A percentile compares a stretch with the other conserved stretches of the same genome.
Conservation (phyloP, 2,888 invertebrate genomes). For the Thecocarcelia acutangulata region DNA sequence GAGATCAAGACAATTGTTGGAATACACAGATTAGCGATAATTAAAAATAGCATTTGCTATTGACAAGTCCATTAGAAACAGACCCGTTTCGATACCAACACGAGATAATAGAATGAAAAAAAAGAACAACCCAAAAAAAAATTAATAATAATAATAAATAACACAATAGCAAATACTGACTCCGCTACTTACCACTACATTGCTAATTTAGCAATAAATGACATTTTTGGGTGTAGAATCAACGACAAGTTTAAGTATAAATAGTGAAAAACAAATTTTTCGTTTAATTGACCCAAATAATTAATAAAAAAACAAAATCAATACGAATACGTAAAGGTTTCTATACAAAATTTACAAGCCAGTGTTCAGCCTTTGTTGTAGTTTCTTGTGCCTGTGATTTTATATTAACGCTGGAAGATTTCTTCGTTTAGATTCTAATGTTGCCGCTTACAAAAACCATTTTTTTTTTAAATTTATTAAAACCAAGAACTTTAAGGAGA, state of each 20-base stretch:
- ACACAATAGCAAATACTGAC: background rate
- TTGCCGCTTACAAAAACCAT: constrained; percentile 8
- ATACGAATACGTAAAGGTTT: background rate
- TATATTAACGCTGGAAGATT: constrained; percentile 36
- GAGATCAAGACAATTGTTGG: constrained; percentile 47
- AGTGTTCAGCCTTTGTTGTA: constrained; percentile 8
- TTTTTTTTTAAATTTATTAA: constrained; percentile 12
- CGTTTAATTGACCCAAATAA: constrained; percentile 61
- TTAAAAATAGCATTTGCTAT: constrained; percentile 77
- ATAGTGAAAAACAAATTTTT: background rate
- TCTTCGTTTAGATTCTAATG: background rate
- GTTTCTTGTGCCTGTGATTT: constrained; percentile 3
- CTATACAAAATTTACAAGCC: constrained; percentile 1
- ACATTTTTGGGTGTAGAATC: constrained; percentile 46
- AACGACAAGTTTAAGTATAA: constrained; percentile 9
- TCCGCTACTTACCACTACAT: background rate
- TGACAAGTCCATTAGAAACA: constrained; percentile 79
- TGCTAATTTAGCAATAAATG: constrained; percentile 32
- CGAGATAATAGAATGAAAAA: constrained; percentile 58
- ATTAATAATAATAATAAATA: background rate
- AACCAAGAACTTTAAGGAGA: constrained; percentile 21
- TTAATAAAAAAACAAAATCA: constrained; percentile 36
- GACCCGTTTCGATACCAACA: constrained; percentile 54
- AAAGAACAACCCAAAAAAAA: constrained; percentile 8
- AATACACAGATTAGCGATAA: constrained; percentile 76